These are phyloP conservation scores for Trichogramma dendrolimi DNA, from an alignment of 2,888 invertebrate genomes.

Conservation along the genomic window DNA sequence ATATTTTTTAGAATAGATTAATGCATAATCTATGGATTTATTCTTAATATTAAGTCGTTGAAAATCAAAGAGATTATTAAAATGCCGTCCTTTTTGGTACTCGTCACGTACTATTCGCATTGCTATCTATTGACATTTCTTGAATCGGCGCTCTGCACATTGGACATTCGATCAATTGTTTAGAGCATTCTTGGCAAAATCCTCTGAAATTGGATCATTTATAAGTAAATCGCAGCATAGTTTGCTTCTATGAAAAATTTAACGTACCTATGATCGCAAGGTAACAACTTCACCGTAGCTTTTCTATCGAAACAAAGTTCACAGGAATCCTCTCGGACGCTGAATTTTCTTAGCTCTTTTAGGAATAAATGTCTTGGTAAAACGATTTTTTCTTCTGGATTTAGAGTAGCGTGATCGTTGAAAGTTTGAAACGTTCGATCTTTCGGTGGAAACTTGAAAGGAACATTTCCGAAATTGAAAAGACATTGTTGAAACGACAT, in stretches of 20 bases:
- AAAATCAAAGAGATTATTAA: slow-evolving; percentile 31
- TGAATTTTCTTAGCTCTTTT: slow-evolving; percentile 68
- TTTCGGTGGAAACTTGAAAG: slow-evolving; percentile 73
- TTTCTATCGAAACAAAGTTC: slow-evolving; percentile 80
- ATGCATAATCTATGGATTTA: slow-evolving; percentile 24
- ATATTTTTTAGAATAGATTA: slow-evolving; percentile 12
- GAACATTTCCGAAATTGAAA: slow-evolving; percentile 84
- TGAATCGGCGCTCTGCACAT: slow-evolving; percentile 74
- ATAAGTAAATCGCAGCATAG: background rate
- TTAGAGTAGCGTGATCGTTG: slow-evolving; percentile 72
- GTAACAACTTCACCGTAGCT: slow-evolving; percentile 70
- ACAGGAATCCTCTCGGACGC: slow-evolving; percentile 78
- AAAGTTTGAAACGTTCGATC: slow-evolving; percentile 66
- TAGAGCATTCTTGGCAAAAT: slow-evolving; percentile 76
- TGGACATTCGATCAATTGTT: slow-evolving; percentile 78
- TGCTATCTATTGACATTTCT: slow-evolving; percentile 49
- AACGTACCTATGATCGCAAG: slow-evolving; percentile 77
- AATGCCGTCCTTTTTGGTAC: slow-evolving; percentile 27
- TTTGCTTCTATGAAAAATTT: background rate
- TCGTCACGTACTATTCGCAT: slow-evolving; percentile 50
- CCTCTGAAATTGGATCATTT: slow-evolving; percentile 60
- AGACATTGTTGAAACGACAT: slow-evolving; percentile 95
- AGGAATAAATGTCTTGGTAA: slow-evolving; percentile 78
- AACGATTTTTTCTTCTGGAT: slow-evolving; percentile 74
- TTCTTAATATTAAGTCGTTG: slow-evolving; percentile 34